Evolutionary conservation across 1,140 invertebrate genomes (phyloP), one percentile per base, ranked within the genome.

Genomic region (Paraescarpia echinospica): DNA sequence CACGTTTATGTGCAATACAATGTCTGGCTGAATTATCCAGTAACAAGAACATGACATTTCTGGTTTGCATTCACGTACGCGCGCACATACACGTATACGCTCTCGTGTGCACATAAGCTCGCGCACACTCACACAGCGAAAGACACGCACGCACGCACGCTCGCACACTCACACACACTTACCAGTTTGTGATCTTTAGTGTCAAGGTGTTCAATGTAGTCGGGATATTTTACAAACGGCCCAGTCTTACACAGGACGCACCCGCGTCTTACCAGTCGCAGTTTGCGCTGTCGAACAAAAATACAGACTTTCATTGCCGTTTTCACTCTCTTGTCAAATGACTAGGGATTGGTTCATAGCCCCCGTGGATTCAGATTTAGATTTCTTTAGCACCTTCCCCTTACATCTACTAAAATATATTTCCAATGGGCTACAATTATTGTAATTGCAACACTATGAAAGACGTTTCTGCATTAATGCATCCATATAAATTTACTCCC

Each of bases 211-310:
- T 34, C 33, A 34, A 92, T 48, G 33, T 92, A 92, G 22, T 92
- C 22, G 2, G 34, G 91, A 33, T 92, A 92, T 18, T 59, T 35
- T 0, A 27, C 41, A 33, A 92, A 92, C 22, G 91, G 51, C 33
- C 91, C 91, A 2, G 91, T 92, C 33, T 35, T 35, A 51, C 91
- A 92, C 91, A 92, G n/a, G 6, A 92, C 33, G 41, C 91, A 92
- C 6, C 91, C 91, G 2, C 91, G 91, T 31, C 48, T 14, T 22
- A 33, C 33, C 34, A 92, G 91, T 51, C 91, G 91, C 33, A 35
- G 14, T 59, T 92, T 92, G 22, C 91, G 91, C 91, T 92, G 91
- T 22, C 14, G 90, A 77, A 77, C 59, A 77, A 31, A 77, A 77
- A 77, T 5, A 31, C 2, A 77, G 12, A 77, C 22, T 77, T 5